These are phyloP conservation scores for Takifugu ocellatus DNA, from an alignment of 2,797 vertebrate species.

Conservation along the genomic window DNA sequence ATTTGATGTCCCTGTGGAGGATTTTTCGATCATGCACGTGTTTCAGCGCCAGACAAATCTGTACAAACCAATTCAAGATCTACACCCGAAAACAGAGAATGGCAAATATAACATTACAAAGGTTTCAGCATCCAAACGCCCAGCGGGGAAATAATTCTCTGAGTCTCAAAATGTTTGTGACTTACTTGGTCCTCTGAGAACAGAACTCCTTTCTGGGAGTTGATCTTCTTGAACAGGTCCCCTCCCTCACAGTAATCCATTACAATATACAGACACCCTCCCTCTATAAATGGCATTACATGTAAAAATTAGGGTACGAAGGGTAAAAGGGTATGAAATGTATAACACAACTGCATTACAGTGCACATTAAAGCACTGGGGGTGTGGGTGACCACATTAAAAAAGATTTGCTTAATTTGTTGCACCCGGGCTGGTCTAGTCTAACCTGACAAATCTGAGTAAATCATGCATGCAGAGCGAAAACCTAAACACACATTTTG, in stretches of 20 bases:
- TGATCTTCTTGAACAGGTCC: conserved; percentile 96
- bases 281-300: conserved; percentile 74
- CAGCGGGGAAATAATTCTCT: neutral
- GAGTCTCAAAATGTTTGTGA: neutral
- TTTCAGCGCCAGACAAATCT: conserved; percentile 96
- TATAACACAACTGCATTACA: too few species aligned
- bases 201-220: conserved; percentile 89
- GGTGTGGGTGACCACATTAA: too few species aligned
- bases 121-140: neutral
- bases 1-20: conserved; percentile 98
- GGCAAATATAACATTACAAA: neutral
- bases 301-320: too few species aligned
- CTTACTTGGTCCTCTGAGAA: conserved; percentile 93
- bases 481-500: neutral
- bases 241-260: conserved; percentile 99
- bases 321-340: too few species aligned
- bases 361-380: too few species aligned
- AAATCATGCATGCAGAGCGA: too few species aligned
- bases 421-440: neutral
- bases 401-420: neutral
- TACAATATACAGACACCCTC: conserved; percentile 93
- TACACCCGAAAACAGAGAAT: conserved; percentile 41
- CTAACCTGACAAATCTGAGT: too few species aligned
- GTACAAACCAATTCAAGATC: conserved; percentile 98
- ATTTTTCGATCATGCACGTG: conserved; percentile 97